phyloP scores from a whole-genome alignment of 2,888 invertebrate genomes.

The Lasioglossum leucozonium region DNA sequence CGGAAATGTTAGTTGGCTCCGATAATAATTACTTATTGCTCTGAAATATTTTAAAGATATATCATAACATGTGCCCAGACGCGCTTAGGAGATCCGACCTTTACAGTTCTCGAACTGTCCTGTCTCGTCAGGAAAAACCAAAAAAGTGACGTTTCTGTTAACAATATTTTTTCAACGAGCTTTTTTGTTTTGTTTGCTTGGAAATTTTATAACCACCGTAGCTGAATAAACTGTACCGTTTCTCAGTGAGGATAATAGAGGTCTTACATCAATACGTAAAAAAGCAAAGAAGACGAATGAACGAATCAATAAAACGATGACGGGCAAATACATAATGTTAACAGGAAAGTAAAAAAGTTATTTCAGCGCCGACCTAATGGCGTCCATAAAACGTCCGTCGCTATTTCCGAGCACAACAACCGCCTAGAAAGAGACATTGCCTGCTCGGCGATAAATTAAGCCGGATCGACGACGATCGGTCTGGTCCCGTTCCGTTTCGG shows the following conservation, averaged over 20 bases:
- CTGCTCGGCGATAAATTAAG: constrained; percentile 1
- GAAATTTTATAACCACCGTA: no score
- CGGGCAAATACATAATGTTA: neutral
- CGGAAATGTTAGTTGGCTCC: no score
- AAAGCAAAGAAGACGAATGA: neutral
- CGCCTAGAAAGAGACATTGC: neutral
- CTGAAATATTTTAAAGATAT: no score
- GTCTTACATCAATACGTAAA: neutral
- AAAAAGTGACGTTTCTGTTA: neutral
- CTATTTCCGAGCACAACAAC: neutral
- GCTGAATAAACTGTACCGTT: no score
- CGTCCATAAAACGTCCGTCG: neutral
- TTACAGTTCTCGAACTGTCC: neutral
- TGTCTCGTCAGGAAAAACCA: neutral
- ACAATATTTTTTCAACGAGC: neutral
- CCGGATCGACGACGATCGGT: neutral
- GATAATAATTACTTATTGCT: no score
- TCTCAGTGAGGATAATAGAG: no score
- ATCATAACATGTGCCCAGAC: no score
- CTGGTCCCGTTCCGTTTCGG: constrained; percentile 1
- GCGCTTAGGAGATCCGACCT: no score
- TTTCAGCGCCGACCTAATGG: neutral
- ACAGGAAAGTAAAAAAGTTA: neutral
- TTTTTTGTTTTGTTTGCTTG: no score
- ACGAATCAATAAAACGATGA: neutral